Percentiles rank a stretch among this genome's conserved stretches.
These are phyloP conservation scores for Epinephelus lanceolatus DNA, from an alignment of 2,113 vertebrate species.

Conservation along the genomic window DNA sequence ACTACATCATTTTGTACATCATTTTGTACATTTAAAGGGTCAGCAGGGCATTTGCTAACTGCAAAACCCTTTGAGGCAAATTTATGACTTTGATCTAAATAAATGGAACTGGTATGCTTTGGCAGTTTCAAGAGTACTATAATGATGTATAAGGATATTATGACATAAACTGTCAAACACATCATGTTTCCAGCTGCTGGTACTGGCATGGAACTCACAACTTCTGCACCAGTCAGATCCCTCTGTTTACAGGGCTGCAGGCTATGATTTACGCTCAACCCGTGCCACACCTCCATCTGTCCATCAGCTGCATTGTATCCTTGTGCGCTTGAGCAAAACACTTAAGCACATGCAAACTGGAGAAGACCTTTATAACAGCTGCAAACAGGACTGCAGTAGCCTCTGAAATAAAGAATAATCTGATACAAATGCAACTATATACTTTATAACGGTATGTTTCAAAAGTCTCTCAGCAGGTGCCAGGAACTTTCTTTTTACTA, in stretches of 20 bases:
- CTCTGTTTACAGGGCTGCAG: conserved; percentile 12
- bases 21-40: too few relatives aligned
- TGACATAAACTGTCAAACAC: conserved; percentile 16
- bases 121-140: conserved; percentile 5
- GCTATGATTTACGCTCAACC: conserved; percentile 17
- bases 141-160: background rate
- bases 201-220: background rate
- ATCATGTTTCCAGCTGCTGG: background rate
- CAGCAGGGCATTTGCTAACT: background rate
- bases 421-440: background rate
- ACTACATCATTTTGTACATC: too few relatives aligned
- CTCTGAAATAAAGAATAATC: background rate
- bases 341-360: conserved; percentile 2
- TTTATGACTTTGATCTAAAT: background rate
- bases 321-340: conserved; percentile 6
- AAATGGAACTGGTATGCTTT: background rate
- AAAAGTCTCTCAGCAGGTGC: background rate
- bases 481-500: conserved; percentile 7
- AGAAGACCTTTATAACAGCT: background rate
- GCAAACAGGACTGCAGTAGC: conserved; percentile 17
- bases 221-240: background rate
- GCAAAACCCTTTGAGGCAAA: background rate
- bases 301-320: conserved; percentile 6
- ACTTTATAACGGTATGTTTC: background rate
- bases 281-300: conserved; percentile 1